A percentile compares a stretch with the other conserved stretches of the same genome.
These are phyloP conservation scores for Ectropis grisescens DNA, from an alignment of 1,140 invertebrate species.

Conservation along the genomic window DNA sequence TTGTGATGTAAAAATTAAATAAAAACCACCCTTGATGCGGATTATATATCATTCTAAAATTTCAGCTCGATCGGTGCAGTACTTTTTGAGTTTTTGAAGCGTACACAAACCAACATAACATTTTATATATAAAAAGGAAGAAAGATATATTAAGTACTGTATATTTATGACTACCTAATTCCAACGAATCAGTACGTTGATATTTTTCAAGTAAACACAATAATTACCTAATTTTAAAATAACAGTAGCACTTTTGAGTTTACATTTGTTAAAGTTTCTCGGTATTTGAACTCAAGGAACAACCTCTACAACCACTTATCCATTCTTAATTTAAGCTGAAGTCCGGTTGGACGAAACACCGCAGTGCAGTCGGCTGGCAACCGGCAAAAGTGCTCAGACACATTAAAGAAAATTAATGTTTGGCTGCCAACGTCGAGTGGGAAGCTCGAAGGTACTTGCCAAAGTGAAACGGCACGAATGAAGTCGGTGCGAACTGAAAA, in stretches of 20 bases:
- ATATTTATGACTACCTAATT: too few species aligned
- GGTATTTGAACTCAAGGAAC: too few species aligned
- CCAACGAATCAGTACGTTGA: too few species aligned
- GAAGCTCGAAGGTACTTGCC: conserved; percentile 50
- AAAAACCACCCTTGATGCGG: too few species aligned
- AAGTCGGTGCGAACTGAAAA: conserved; percentile 28
- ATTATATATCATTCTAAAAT: too few species aligned
- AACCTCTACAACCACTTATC: conserved; percentile 49
- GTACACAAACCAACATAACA: too few species aligned
- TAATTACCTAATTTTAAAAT: background rate
- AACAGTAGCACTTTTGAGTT: conserved; percentile 43
- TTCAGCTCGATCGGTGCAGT: too few species aligned
- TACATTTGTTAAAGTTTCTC: conserved; percentile 56
- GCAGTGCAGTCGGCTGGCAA: conserved; percentile 54
- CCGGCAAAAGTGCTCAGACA: conserved; percentile 62
- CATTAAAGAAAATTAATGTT: conserved; percentile 71
- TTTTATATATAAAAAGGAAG: too few species aligned
- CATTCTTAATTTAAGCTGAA: conserved; percentile 56
- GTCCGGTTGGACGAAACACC: conserved; percentile 57
- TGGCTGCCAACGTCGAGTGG: conserved; percentile 57
- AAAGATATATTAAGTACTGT: too few species aligned
- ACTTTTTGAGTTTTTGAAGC: too few species aligned
- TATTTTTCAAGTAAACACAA: too few species aligned
- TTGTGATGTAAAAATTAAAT: too few species aligned
- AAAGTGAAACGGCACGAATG: conserved; percentile 60